Base-by-base conservation (phyloP, 2,888 invertebrate genomes). In the Gortyna flavago region DNA sequence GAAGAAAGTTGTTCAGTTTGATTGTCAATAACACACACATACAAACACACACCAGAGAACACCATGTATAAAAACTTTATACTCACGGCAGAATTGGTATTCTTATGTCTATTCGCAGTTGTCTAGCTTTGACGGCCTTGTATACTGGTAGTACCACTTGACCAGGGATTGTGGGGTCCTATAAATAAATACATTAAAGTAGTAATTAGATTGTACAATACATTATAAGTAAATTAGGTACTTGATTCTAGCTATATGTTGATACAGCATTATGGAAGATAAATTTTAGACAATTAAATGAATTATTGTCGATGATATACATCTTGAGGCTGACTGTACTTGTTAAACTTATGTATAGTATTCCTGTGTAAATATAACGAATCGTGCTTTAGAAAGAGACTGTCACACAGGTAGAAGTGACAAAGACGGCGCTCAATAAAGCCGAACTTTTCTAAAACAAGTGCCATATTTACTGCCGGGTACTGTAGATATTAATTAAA, bases 61-160 rank as follows among this genome's bases (percentile, higher is more conserved):
- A 18, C 48, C 48, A 57, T n/a, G 7, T 29, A 44, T 29, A 16
- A 0, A 29, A 75, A 25, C 8, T 44, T 29, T 62, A 70, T 71
- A 96, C 97, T 97, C 93, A 97, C 97, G 97, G 96, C 73, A 98
- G 90, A 65, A 98, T 85, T 1, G 96, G 95, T 74, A 98, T 94
- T 21, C 92, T 90, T 51, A 98, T 95, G 1, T 95, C 95, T 77
- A 97, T 94, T 66, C 95, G 95, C 0, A 97, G 91, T 68, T 97
- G 97, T 48, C 98, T 95, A 91, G 98, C 97, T 92, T 98, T 98
- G 0, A 99, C 90, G 0, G 98, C 97, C 88, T 98, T 97, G 93
- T 98, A 98, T 0, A 99, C 97, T n/a, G 98, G 97, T 35, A 97
- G 93, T 21, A 97, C 94, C 51, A 98, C 97, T 92, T 97, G 97